Percentiles rank a stretch among this genome's conserved stretches.
Conservation (phyloP, 2,888 invertebrate species). For the Drosophila neutralis region DNA sequence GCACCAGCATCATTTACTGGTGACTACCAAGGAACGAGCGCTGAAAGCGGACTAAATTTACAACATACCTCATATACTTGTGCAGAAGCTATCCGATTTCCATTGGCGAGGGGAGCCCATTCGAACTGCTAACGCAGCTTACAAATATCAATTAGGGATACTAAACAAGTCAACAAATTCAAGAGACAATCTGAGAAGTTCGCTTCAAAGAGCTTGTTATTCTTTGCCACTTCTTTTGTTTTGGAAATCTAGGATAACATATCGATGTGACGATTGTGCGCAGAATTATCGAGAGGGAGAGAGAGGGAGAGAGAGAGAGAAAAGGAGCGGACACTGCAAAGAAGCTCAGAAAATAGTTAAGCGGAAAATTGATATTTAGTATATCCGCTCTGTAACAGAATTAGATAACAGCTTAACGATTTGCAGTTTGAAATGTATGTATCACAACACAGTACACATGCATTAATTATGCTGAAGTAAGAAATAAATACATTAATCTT, state of each 20-base stretch:
- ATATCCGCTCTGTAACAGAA: not conserved
- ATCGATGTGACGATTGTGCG: not conserved
- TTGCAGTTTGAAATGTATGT: not conserved
- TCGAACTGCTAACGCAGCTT: not conserved
- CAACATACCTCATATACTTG: not conserved
- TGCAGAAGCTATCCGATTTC: slow-evolving; percentile 44
- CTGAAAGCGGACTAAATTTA: slow-evolving; percentile 21
- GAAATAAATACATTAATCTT: not conserved
- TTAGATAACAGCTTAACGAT: not conserved
- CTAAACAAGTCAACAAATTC: slow-evolving; percentile 23
- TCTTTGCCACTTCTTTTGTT: not conserved
- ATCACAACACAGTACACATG: too few relatives aligned
- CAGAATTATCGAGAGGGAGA: not conserved
- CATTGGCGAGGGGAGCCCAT: not conserved
- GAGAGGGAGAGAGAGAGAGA: not conserved
- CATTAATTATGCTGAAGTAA: not conserved
- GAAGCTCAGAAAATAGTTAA: not conserved
- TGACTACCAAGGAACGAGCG: too few relatives aligned
- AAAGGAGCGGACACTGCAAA: not conserved
- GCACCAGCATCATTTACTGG: too few relatives aligned
- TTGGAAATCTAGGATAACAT: not conserved
- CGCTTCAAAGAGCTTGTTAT: not conserved
- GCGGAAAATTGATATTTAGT: not conserved
- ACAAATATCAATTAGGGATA: slow-evolving; percentile 45
- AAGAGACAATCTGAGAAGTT: slow-evolving; percentile 8